These are phyloP conservation scores for Lacerta viridis DNA, from an alignment of 2,797 vertebrate species.

Conservation along the genomic window DNA sequence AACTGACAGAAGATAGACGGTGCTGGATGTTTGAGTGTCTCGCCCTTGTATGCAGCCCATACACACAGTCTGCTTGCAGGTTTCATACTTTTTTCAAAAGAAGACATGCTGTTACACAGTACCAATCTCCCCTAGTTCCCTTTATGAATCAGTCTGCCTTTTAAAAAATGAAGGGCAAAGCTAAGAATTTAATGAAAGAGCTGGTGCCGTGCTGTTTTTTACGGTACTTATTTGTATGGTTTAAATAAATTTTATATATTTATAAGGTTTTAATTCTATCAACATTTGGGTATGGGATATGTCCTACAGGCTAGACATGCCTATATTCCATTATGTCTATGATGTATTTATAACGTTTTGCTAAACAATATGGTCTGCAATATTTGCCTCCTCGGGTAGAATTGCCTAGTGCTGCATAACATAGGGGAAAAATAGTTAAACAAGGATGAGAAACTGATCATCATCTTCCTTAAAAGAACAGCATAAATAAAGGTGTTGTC, in stretches of 20 bases:
- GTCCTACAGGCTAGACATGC: too few species aligned
- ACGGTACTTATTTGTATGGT: too few species aligned
- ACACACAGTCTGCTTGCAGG: background rate
- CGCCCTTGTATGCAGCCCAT: accelerated
- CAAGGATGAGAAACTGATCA: background rate
- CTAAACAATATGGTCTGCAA: background rate
- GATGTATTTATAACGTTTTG: background rate
- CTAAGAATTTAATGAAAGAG: background rate
- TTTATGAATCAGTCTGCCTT: conserved; percentile 20
- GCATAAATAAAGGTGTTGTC: background rate
- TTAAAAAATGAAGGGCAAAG: background rate
- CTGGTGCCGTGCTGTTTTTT: too few species aligned
- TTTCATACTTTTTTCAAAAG: conserved; percentile 15
- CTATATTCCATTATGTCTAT: background rate
- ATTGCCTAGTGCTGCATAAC: background rate
- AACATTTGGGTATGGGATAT: too few species aligned
- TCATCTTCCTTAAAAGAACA: background rate
- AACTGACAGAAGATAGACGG: background rate
- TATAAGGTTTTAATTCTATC: too few species aligned
- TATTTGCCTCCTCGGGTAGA: background rate
- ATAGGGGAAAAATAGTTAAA: background rate
- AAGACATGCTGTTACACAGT: background rate
- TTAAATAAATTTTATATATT: too few species aligned
- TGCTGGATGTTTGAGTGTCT: conserved; percentile 4
- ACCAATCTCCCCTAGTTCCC: background rate